phyloP scores from a whole-genome alignment of 2,797 vertebrate genomes.

The Bradypodion ventrale region DNA sequence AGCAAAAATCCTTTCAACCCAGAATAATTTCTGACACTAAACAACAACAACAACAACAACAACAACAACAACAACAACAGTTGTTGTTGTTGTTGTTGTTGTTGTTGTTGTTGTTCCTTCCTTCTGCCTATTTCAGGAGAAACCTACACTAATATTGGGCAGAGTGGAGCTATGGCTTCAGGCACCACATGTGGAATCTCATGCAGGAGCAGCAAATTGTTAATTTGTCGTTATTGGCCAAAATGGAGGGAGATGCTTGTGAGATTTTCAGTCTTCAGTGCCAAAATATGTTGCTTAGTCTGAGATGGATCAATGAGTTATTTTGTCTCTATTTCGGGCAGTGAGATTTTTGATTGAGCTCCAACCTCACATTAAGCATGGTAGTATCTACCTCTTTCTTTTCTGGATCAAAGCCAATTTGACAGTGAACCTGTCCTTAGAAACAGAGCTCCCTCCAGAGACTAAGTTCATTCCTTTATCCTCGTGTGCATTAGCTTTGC shows the following conservation, averaged over 20 bases:
- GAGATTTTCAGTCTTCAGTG: neutral
- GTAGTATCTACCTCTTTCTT: neutral
- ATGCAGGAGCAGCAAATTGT: neutral
- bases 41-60: no score
- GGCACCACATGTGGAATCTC: neutral
- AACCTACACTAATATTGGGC: neutral
- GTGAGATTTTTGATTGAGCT: neutral
- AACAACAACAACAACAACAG: no score
- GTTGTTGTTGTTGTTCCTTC: no score
- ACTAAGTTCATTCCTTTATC: no score
- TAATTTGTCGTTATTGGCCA: neutral
- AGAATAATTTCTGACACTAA: no score
- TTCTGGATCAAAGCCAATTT: neutral
- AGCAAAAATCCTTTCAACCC: no score
- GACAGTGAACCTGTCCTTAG: no score
- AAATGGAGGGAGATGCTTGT: neutral
- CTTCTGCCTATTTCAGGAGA: no score
- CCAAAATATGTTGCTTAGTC: neutral
- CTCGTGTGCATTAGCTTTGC: no score
- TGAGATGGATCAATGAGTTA: neutral
- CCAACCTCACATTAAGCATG: neutral
- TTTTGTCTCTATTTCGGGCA: neutral
- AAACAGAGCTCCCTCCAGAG: no score
- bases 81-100: no score
- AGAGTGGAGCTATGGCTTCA: neutral